A percentile compares a stretch with the other conserved stretches of the same genome.
These are phyloP conservation scores for Ciconia maguari DNA, from an alignment of 2,113 vertebrate species.

Conservation along the genomic window DNA sequence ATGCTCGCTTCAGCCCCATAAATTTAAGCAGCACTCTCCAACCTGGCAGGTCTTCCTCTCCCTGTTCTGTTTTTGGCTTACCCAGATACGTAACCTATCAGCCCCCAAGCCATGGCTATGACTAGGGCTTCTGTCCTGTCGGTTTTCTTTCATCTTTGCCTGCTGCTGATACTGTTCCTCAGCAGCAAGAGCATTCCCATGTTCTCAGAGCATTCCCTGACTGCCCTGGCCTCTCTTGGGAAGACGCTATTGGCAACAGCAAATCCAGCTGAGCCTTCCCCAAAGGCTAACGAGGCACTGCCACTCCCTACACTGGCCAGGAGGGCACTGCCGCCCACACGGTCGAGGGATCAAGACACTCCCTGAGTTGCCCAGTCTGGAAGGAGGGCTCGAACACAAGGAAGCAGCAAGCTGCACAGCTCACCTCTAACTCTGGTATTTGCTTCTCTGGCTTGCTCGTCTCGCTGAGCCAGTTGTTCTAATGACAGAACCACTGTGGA, in stretches of 20 bases:
- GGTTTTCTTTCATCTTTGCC: background rate
- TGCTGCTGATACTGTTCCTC: background rate
- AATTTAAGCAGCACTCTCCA: background rate
- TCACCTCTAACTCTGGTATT: background rate
- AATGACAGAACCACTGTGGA: background rate
- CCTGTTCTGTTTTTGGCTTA: background rate
- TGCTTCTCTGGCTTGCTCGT: background rate
- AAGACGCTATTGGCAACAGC: background rate
- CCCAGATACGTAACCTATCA: background rate
- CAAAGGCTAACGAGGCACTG: background rate
- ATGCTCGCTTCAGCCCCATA: background rate
- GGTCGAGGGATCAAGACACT: background rate
- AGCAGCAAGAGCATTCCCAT: background rate
- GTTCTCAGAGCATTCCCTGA: background rate
- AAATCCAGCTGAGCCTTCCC: background rate
- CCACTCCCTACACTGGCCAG: background rate
- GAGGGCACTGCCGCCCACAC: background rate
- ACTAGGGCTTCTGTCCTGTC: background rate
- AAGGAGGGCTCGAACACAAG: background rate
- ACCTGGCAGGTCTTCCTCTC: background rate
- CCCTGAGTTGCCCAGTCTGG: background rate
- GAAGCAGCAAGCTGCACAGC: background rate
- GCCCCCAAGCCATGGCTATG: background rate
- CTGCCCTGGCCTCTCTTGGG: accelerated
- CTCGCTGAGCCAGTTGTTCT: background rate